Conservation (phyloP, 1,140 invertebrate species). For the Coelopa frigida region DNA sequence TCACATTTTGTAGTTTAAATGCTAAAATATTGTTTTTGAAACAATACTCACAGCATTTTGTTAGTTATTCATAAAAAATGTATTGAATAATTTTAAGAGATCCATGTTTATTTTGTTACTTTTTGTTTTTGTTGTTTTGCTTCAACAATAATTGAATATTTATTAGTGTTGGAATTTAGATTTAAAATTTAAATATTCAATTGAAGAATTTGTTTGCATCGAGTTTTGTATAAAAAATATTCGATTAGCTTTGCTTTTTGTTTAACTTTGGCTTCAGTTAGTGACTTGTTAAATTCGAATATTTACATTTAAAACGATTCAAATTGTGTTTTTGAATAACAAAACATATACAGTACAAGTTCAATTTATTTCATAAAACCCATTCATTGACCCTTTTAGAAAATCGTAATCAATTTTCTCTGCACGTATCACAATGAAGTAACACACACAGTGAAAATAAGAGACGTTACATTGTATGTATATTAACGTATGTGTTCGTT, state of each 20-base stretch:
- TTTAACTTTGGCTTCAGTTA: neutral
- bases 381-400: neutral
- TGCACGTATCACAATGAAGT: too few species aligned
- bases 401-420: too few species aligned
- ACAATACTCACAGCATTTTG: constrained; percentile 10
- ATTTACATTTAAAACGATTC: constrained; percentile 10
- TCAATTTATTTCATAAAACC: neutral
- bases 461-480: neutral
- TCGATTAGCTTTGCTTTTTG: neutral
- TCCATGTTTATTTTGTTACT: constrained; percentile 3
- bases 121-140: neutral
- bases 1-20: constrained; percentile 15
- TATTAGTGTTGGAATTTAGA: neutral
- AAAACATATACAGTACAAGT: neutral
- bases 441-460: too few species aligned
- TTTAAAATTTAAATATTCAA: constrained; percentile 7
- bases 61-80: constrained; percentile 4
- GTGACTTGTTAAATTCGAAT: neutral
- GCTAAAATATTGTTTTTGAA: constrained; percentile 12
- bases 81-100: neutral
- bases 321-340: neutral
- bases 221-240: neutral
- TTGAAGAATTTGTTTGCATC: neutral
- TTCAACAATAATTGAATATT: neutral
- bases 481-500: neutral